Base-by-base conservation (phyloP, 2,888 invertebrate species). In the Tachina fera region DNA sequence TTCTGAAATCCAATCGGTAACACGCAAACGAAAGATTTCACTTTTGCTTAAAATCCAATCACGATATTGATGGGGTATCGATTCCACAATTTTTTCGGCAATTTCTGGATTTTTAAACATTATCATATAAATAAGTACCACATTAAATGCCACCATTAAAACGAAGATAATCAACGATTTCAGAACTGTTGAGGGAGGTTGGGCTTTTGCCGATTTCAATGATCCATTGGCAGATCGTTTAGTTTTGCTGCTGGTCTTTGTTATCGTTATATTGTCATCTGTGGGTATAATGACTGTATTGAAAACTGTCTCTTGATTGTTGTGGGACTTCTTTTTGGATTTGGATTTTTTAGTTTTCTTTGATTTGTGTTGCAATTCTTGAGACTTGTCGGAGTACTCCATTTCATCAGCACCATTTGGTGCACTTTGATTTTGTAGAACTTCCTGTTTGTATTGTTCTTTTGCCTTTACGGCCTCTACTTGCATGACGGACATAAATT, bases 101-200 rank as follows among this genome's bases (percentile, higher is more conserved):
- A 92, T 91, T 79, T 92, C 92, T 0, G 92, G 92, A 87, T 92
- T 92, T 86, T 92, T 92, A 75, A 92, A 92, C 89, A 92, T 92
- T 39, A 92, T 90, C 87, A 92, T 88, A 78, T 92, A 92, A 51
- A 92, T 92, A 3, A 92, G 83, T 1, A 91, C 53, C 68, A 91
- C 89, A 78, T 92, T 92, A 19, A 92, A 87, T 13, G 90, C 84
- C 58, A 92, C 88, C n/a, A 92, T 88, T 22, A 91, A n/a, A 22
- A 91, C 83, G 82, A 92, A 92, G 2, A 91, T 89, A 60, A 92
- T 87, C 70, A 92, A 87, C 13, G 92, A 91, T 43, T 89, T 91
- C 1, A 92, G 87, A 3, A 91, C 92, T 4, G 90, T 89, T 31
- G 87, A 88, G 2, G 83, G 39, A 47, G 9, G 49, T 39, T 47